Evolutionary conservation across 1,140 invertebrate species (phyloP).

Genomic region (Spodoptera frugiperda): DNA sequence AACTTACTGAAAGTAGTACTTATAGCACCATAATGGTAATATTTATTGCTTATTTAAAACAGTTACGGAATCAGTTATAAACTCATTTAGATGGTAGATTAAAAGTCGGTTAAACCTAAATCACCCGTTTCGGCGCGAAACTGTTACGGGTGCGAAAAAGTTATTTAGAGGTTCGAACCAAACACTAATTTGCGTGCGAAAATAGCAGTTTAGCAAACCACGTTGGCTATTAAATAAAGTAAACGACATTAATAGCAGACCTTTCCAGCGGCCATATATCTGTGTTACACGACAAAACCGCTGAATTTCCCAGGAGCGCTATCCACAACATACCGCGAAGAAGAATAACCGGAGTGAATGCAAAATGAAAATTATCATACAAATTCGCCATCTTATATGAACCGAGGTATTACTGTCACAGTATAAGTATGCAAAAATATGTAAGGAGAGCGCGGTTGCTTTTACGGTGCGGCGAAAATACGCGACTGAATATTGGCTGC

Average conservation of each 20-base stretch:
- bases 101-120: conserved; percentile 24
- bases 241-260: conserved; percentile 20
- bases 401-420: conserved; percentile 72
- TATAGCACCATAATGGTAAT: background rate
- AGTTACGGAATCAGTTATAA: conserved; percentile 24
- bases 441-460: conserved; percentile 57
- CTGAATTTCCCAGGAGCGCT: conserved; percentile 80
- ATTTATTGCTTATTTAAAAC: conserved; percentile 11
- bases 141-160: conserved; percentile 37
- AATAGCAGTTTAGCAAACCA: conserved; percentile 37
- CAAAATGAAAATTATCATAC: conserved; percentile 86
- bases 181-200: conserved; percentile 41
- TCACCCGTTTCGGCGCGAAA: conserved; percentile 10
- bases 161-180: conserved; percentile 43
- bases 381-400: conserved; percentile 81
- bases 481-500: conserved; percentile 55
- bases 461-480: conserved; percentile 57
- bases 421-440: conserved; percentile 81
- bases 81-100: conserved; percentile 34
- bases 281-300: conserved; percentile 49
- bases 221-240: conserved; percentile 32
- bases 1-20: background rate
- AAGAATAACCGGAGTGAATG: conserved; percentile 82
- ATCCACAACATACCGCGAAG: conserved; percentile 77
- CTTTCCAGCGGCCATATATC: conserved; percentile 36